Evolutionary conservation across 2,113 vertebrate genomes (phyloP), one percentile per base, ranked within the genome.

Genomic region (Melanostigma gelatinosum): DNA sequence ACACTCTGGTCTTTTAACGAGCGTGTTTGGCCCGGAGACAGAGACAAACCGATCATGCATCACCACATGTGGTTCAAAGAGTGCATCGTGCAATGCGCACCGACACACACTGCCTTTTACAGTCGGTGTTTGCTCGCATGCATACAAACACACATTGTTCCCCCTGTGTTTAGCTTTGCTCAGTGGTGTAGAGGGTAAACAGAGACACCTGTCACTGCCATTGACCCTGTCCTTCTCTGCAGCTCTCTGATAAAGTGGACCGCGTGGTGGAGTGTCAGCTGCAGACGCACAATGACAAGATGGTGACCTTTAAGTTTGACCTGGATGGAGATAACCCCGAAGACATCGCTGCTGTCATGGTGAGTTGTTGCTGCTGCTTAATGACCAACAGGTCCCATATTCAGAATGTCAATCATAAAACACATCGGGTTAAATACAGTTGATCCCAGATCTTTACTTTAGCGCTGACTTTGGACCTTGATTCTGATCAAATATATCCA

Each of bases 231-330:
- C 24, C 24, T 4, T 83, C 18, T 77, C 74, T 72, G 78, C 94
- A 99, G 98, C 96, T 99, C 77, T 99, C 97, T 0, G 97, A 98
- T 92, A 97, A 98, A 94, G 97, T 93, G 2, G 98, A 99, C 90
- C 95, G 97, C 32, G 98, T 99, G 85, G 98, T 99, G 57, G 98
- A 99, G 87, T 99, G 98, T 91, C 97, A 99, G 93, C 95, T 99
- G 73, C 97, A 99, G 94, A 99, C 98, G 0, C 97, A 99, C 96
- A 99, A 99, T 75, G 97, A 97, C 94, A 99, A 99, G 94, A 99
- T 99, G 98, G 98, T 99, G 87, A 99, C 98, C 50, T 99, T 99
- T 93, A 98, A 97, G 89, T 99, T 99, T 0, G 98, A 99, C 90
- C 94, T 99, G 90, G 98, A 99, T 0, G 98, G 98, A 68, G 98